These are phyloP conservation scores for Notodonta dromedarius DNA, from an alignment of 2,888 invertebrate species.

Conservation along the genomic window DNA sequence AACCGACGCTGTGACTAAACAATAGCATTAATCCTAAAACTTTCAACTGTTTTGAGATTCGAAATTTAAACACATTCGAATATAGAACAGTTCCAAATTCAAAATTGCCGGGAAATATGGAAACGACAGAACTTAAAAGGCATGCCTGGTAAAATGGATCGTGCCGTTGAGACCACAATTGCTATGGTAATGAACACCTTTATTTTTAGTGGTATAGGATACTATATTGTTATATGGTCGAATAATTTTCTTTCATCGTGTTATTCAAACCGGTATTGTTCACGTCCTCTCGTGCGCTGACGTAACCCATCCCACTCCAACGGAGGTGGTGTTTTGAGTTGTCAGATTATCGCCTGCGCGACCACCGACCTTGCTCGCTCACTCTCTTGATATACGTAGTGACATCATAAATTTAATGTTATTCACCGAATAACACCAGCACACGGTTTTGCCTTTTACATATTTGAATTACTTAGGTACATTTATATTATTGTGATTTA, in stretches of 20 bases:
- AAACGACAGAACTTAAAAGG: no score
- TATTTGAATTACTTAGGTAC: constrained; percentile 9
- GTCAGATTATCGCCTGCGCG: constrained; percentile 64
- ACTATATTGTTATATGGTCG: constrained; percentile 20
- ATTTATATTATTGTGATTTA: constrained; percentile 13
- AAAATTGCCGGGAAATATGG: no score
- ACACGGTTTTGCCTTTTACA: constrained; percentile 39
- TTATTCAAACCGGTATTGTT: constrained; percentile 37
- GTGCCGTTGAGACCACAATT: constrained; percentile 16
- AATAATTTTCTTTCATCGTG: constrained; percentile 23
- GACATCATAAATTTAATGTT: constrained; percentile 69
- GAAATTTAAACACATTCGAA: no score
- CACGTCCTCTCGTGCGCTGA: constrained; percentile 50
- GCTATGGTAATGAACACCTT: constrained; percentile 12
- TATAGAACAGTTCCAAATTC: no score
- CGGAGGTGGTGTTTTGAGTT: constrained; percentile 49
- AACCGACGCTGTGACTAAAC: no score
- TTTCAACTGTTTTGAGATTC: no score
- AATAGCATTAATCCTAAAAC: no score
- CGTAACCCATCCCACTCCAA: constrained; percentile 63
- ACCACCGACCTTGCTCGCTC: constrained; percentile 62
- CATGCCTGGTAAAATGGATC: constrained; percentile 12
- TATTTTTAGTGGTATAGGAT: background rate
- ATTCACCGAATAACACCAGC: constrained; percentile 45
- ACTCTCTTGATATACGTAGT: constrained; percentile 64